A percentile compares a stretch with the other conserved stretches of the same genome.
Evolutionary conservation across 2,113 vertebrate species (phyloP).

Genomic region (Misgurnus mizolepis): DNA sequence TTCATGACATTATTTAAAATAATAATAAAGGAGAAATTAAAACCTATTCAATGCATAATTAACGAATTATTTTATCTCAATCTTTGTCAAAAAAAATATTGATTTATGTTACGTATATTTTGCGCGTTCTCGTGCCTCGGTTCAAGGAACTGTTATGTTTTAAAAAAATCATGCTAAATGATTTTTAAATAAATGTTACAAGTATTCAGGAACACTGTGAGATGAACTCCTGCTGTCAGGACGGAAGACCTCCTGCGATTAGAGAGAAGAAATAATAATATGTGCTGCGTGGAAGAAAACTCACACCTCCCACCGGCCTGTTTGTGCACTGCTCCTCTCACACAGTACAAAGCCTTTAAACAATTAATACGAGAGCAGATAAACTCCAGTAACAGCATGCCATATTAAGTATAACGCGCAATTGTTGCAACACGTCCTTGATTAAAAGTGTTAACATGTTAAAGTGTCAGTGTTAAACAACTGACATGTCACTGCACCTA

Average conservation of each 20-base stretch:
- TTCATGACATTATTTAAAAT: too few relatives aligned
- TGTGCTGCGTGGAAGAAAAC: neutral
- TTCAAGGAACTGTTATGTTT: neutral
- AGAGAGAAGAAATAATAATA: constrained; percentile 12
- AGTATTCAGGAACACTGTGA: neutral
- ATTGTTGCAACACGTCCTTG: neutral
- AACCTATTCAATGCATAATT: too few relatives aligned
- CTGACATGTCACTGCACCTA: too few relatives aligned
- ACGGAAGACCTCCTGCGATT: constrained; percentile 23
- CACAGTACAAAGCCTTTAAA: neutral
- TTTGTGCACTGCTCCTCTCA: constrained; percentile 33
- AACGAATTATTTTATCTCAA: too few relatives aligned
- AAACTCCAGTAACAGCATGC: neutral
- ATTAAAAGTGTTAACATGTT: neutral
- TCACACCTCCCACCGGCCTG: constrained; percentile 51
- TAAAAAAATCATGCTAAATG: neutral
- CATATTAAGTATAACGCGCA: neutral
- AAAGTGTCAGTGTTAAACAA: too few relatives aligned
- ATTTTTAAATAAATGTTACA: constrained; percentile 15
- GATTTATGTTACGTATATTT: neutral
- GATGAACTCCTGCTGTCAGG: constrained; percentile 14
- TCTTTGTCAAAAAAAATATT: too few relatives aligned
- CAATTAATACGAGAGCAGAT: neutral
- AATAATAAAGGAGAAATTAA: too few relatives aligned
- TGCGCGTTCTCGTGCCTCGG: neutral